A percentile compares a stretch with the other conserved stretches of the same genome.
phyloP scores from a whole-genome alignment of 2,113 vertebrate genomes.

The Trinectes maculatus region DNA sequence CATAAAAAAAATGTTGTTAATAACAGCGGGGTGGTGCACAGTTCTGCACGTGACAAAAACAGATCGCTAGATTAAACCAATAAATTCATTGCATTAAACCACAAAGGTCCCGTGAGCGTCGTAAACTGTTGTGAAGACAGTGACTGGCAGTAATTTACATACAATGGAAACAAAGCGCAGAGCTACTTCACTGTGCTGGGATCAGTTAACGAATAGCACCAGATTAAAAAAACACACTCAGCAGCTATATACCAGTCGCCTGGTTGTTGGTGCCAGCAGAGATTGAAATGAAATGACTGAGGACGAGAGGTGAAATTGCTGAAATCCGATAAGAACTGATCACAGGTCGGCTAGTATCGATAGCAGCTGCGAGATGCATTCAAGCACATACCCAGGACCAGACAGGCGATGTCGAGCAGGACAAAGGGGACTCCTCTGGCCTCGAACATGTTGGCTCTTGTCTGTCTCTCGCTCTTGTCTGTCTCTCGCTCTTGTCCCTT shows the following conservation, averaged over 20 bases:
- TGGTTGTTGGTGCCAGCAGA: neutral
- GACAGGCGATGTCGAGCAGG: conserved; percentile 87
- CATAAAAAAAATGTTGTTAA: no score
- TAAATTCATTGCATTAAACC: no score
- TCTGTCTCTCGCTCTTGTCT: conserved; percentile 16
- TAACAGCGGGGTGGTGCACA: no score
- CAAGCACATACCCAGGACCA: conserved; percentile 88
- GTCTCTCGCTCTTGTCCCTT: conserved; percentile 21
- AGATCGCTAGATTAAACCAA: no score
- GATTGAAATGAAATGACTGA: neutral
- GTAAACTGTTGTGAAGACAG: neutral
- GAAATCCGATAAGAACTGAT: conserved; percentile 24
- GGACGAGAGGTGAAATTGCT: no score
- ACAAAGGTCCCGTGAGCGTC: neutral
- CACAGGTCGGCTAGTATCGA: conserved; percentile 8
- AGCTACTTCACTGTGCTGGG: rapidly evolving
- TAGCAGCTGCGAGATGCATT: neutral
- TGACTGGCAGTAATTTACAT: neutral
- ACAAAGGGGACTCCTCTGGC: conserved; percentile 88
- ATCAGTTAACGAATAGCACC: no score
- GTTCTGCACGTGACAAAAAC: no score
- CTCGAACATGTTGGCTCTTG: conserved; percentile 89
- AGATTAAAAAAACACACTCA: no score
- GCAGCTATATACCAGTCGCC: no score
- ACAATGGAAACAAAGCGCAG: conserved; percentile 8